Evolutionary conservation across 1,140 invertebrate species (phyloP).

Genomic region (Semibalanus balanoides): DNA sequence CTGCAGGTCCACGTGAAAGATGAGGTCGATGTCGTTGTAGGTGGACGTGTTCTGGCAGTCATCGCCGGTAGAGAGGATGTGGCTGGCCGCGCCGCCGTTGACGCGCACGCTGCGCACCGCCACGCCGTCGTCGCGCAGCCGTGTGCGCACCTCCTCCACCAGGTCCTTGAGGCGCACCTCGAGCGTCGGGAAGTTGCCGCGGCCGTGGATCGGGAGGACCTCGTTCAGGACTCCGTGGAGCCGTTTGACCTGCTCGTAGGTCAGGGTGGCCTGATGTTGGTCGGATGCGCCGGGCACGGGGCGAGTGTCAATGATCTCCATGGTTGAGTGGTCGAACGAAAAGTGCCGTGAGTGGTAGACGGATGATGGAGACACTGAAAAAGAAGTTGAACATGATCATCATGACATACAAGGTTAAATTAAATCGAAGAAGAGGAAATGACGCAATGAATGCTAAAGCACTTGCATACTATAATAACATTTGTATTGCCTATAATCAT

Average conservation of each 20-base stretch:
- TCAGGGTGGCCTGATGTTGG: background rate
- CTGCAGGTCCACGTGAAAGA: slow-evolving; percentile 84
- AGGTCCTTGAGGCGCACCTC: slow-evolving; percentile 83
- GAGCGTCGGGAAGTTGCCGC: slow-evolving; percentile 92
- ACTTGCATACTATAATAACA: too few relatives aligned
- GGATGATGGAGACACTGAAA: too few relatives aligned
- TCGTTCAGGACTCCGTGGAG: slow-evolving; percentile 92
- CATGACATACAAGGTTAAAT: too few relatives aligned
- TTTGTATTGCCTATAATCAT: too few relatives aligned
- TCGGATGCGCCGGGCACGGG: background rate
- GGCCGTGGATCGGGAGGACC: slow-evolving; percentile 82
- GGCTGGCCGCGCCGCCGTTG: slow-evolving; percentile 91
- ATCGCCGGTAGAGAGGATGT: slow-evolving; percentile 62
- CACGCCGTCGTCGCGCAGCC: slow-evolving; percentile 55
- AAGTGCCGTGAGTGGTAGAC: too few relatives aligned
- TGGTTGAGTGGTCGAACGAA: background rate
- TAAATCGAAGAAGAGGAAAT: too few relatives aligned
- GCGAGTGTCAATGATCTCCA: background rate
- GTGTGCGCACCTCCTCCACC: slow-evolving; percentile 69
- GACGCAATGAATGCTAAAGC: too few relatives aligned
- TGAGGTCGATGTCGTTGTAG: slow-evolving; percentile 97
- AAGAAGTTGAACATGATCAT: too few relatives aligned
- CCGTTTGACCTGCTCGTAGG: slow-evolving; percentile 50
- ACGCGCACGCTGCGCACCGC: slow-evolving; percentile 79
- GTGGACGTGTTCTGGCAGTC: slow-evolving; percentile 23